phyloP scores from a whole-genome alignment of 2,797 vertebrate species.

The Oophaga sylvatica region DNA sequence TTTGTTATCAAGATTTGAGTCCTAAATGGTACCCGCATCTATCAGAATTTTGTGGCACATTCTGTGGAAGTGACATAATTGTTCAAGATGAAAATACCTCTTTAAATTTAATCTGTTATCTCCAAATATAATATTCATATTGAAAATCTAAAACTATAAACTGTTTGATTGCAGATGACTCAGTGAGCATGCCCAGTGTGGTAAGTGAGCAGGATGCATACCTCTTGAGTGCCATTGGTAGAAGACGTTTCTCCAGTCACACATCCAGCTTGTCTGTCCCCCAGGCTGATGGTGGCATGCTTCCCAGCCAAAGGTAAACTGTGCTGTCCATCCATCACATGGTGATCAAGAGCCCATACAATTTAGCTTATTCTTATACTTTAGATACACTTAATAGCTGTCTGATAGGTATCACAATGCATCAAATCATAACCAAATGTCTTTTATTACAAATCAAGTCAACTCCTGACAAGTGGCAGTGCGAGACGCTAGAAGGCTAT shows the following conservation, averaged over 20 bases:
- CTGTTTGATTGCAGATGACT: conserved; percentile 81
- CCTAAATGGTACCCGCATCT: no score
- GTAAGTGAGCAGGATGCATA: conserved; percentile 97
- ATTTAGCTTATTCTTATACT: not conserved
- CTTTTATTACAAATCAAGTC: not conserved
- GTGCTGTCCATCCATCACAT: conserved; percentile 46
- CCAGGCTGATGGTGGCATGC: conserved; percentile 88
- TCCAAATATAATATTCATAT: not conserved
- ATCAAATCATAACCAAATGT: not conserved
- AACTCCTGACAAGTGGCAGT: not conserved
- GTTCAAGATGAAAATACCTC: not conserved
- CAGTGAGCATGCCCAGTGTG: conserved; percentile 97
- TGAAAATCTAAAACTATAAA: conserved; percentile 2
- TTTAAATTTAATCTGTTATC: not conserved
- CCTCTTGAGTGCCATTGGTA: conserved; percentile 85
- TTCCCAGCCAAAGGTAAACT: conserved; percentile 96
- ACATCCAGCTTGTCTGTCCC: conserved; percentile 84
- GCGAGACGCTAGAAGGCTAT: not conserved
- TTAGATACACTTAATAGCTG: not conserved
- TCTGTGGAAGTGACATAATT: not conserved
- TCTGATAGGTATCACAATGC: not conserved
- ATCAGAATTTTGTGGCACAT: no score
- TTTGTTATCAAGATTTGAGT: no score
- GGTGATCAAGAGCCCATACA: conserved; percentile 1
- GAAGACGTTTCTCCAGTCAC: conserved; percentile 95